These are phyloP conservation scores for Thereva nobilitata DNA, from an alignment of 2,888 invertebrate species.

Conservation along the genomic window DNA sequence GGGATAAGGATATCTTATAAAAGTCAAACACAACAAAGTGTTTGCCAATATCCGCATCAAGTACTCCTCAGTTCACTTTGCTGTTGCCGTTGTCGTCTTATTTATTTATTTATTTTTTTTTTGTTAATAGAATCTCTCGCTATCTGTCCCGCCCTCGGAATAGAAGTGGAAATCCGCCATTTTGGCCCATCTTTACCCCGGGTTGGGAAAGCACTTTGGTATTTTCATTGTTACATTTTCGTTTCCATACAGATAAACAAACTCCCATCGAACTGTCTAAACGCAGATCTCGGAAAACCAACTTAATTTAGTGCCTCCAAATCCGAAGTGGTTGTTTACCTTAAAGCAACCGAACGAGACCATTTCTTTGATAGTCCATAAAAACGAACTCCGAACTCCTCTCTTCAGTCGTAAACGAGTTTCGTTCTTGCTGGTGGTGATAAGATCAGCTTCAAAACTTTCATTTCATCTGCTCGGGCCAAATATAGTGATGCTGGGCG, in stretches of 20 bases:
- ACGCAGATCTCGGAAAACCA: constrained; percentile 15
- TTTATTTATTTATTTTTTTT: no score
- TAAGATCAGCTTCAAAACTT: constrained; percentile 34
- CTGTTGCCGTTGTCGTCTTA: no score
- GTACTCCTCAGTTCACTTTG: no score
- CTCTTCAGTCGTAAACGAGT: constrained; percentile 33
- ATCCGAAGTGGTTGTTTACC: constrained; percentile 34
- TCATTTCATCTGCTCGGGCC: constrained; percentile 29
- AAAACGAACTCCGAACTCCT: constrained; percentile 15
- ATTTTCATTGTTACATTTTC: background rate
- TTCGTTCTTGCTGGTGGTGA: constrained; percentile 21
- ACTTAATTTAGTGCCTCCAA: constrained; percentile 32
- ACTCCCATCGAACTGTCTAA: background rate
- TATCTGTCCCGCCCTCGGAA: no score
- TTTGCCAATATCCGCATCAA: no score
- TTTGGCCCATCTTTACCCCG: no score
- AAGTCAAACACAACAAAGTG: no score
- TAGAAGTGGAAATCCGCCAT: no score
- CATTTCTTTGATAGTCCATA: constrained; percentile 35
- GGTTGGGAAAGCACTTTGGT: no score
- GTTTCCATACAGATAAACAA: constrained; percentile 4
- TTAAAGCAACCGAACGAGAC: constrained; percentile 26
- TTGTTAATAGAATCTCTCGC: no score
- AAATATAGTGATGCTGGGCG: background rate
- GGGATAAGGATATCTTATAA: no score